Base-by-base conservation (phyloP, 1,140 invertebrate species). In the Heterodera schachtii region DNA sequence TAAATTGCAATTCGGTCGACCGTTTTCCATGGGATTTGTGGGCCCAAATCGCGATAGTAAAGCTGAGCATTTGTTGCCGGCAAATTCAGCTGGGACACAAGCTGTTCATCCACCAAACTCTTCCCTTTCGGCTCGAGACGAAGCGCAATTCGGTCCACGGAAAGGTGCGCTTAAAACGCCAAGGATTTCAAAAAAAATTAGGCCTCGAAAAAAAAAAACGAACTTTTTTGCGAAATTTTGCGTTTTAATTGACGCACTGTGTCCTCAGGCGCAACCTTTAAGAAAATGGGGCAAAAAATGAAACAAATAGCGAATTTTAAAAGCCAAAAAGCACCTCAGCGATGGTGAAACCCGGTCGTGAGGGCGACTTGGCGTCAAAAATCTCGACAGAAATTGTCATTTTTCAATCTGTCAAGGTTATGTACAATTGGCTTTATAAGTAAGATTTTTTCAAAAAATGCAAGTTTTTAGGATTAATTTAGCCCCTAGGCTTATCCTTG, bases 11-110 rank as follows among this genome's bases (percentile, higher is more conserved):
- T 31, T 1, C 31, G 1, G 1, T 31, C 31, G 31, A 98, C 97
- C n/a, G 96, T 98, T 86, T 94, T 95, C 97, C 97, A 99, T 46
- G 96, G 95, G 86, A 99, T 95, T 92, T 99, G 98, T 2, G 96
- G 96, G 9, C 98, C 98, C 60, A 99, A 92, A 92, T 99, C 97
- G 7, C 79, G 60, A 46, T 75, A 87, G 69, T 79, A 85, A 44
- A 85, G 60, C 52, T 86, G 84, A n/a, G 85, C 78, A 43, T 81
- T 82, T n/a, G 44, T 64, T 7, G 41, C 66, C 5, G 85, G 57
- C 47, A 87, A 79, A 6, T 75, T 84, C 46, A 85, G 64, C 49
- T 71, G 64, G 16, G 82, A 75, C 8, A 85, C 47, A 16, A 66
- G 9, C 21, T 83, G 46, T 64, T 85, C 86, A 81, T 85, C 84